Conservation (phyloP, 2,113 vertebrate species). For the Isurus oxyrinchus region DNA sequence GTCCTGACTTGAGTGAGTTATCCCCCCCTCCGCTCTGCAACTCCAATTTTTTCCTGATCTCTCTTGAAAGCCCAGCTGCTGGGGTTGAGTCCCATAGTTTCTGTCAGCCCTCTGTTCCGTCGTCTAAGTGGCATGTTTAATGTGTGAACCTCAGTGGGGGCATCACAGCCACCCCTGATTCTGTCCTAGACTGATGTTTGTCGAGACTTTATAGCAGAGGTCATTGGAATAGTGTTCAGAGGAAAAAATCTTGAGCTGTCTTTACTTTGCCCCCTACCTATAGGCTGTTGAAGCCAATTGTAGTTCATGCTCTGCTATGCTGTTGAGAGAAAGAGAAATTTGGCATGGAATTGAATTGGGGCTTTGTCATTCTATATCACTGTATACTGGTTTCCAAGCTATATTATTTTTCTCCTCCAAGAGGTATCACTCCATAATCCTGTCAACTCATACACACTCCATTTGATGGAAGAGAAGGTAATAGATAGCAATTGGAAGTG, state of each 20-base stretch:
- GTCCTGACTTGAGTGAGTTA: not conserved
- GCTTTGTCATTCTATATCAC: not conserved
- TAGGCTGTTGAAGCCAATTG: not conserved
- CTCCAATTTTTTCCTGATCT: not conserved
- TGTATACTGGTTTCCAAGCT: not conserved
- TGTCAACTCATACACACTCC: not conserved
- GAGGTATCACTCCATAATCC: not conserved
- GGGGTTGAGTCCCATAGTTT: not conserved
- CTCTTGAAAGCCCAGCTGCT: not conserved
- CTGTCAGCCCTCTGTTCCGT: not conserved
- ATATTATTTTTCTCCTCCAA: not conserved
- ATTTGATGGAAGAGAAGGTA: not conserved
- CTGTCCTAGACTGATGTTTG: not conserved
- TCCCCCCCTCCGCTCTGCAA: not conserved
- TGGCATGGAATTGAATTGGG: not conserved
- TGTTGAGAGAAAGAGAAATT: not conserved
- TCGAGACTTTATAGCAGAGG: not conserved
- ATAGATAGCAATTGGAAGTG: not conserved
- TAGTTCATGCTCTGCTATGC: not conserved
- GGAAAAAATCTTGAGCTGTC: not conserved
- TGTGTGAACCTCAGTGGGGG: not conserved
- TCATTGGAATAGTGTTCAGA: not conserved
- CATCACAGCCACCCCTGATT: not conserved
- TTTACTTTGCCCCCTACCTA: not conserved
- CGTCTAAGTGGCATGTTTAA: not conserved